Conservation (phyloP, 30 jellyfish, hydroid and myxozoan species). For the Pseudorhiza aurosa region DNA sequence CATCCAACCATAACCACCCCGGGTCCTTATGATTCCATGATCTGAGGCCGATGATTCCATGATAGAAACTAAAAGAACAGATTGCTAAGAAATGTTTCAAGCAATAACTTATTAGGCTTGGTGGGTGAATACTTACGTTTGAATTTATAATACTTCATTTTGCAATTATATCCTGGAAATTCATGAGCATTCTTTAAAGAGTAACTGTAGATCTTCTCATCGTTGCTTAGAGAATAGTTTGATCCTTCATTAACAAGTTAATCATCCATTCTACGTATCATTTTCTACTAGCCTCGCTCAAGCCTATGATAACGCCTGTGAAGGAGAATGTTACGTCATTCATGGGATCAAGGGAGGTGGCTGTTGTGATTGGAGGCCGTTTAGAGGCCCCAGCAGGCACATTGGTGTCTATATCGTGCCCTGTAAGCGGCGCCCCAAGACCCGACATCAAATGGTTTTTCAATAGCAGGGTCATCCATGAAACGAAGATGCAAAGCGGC, state of each 20-base stretch:
- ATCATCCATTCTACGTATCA: neutral
- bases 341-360: slow-evolving; percentile 43
- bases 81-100: no score
- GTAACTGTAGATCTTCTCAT: no score
- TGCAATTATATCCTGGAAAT: no score
- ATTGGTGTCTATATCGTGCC: slow-evolving; percentile 66
- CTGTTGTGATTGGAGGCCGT: slow-evolving; percentile 71
- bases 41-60: no score
- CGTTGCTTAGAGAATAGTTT: no score
- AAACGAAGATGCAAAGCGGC: slow-evolving; percentile 21
- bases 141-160: no score
- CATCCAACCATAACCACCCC: no score
- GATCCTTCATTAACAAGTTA: neutral
- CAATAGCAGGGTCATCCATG: slow-evolving; percentile 45
- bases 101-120: no score
- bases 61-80: no score
- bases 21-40: no score
- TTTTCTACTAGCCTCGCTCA: slow-evolving; percentile 36
- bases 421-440: slow-evolving; percentile 75
- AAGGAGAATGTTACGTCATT: slow-evolving; percentile 38
- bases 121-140: no score
- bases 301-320: slow-evolving; percentile 60
- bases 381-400: slow-evolving; percentile 69
- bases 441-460: slow-evolving; percentile 75
- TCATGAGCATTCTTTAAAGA: no score